Conservation (phyloP, 1,140 invertebrate genomes). For the Tetramorium alpestre region DNA sequence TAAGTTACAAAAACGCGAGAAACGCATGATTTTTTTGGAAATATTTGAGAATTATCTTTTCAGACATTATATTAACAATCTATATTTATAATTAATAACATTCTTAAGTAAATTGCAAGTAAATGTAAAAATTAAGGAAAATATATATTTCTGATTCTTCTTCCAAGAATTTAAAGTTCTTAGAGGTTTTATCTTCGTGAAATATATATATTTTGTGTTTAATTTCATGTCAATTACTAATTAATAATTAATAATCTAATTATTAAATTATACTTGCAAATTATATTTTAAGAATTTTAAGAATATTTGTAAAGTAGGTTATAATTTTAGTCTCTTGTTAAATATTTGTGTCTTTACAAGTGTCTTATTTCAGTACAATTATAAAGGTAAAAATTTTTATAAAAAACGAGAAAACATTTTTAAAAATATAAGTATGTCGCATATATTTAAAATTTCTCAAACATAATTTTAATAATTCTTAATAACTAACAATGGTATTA, state of each 20-base stretch:
- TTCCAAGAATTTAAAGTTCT: neutral
- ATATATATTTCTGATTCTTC: neutral
- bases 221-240: neutral
- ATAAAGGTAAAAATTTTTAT: neutral
- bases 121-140: neutral
- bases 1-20: neutral
- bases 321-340: neutral
- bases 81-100: neutral
- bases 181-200: neutral
- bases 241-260: neutral
- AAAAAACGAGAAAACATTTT: neutral
- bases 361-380: neutral
- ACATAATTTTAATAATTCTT: neutral
- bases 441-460: neutral
- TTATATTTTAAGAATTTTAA: neutral
- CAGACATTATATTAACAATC: neutral
- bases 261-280: neutral
- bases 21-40: neutral
- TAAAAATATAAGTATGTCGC: neutral
- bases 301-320: neutral
- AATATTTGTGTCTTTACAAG: neutral
- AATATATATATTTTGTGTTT: neutral
- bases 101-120: neutral
- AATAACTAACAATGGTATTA: neutral
- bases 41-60: neutral